Base-by-base conservation (phyloP, 2,113 vertebrate genomes). In the Perognathus longimembris region DNA sequence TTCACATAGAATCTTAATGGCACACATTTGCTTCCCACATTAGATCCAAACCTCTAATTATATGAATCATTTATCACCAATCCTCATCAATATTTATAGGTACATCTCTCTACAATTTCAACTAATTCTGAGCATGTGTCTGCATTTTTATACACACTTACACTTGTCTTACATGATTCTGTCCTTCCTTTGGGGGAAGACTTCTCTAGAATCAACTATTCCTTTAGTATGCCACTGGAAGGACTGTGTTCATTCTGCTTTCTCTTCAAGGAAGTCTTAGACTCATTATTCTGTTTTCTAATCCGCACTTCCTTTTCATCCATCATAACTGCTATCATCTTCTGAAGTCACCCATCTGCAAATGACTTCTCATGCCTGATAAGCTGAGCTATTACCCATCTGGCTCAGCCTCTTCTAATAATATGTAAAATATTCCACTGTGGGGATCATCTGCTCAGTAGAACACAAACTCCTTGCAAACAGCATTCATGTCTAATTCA, bases 251-350 rank as follows among this genome's bases (percentile, higher is more conserved):
- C 69, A 73, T 66, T 64, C n/a, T 54, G 0, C 59, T 73, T 93
- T 81, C 75, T 90, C 28, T 38, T 21, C 12, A 18, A 76, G 4
- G 18, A 45, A 66, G 28, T 18, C 8, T 38, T 50, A 84, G 34
- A 7, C 38, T n/a, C 18, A 7, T 38, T 22, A 89, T 34, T 91
- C 50, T 64, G 36, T 76, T 93, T 94, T 93, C 40, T 92, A 61
- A 79, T 63, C 34, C 4, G 40, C 32, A 42, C 38, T 84, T 88
- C 6, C 14, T 38, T 6, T 45, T 66, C 36, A 75, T 17, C 22
- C 18, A 85, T 40, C 6, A 85, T 30, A 92, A 70, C 36, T 82
- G 28, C 30, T 30, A 71, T 18, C 34, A 54, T 26, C 11, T 54
- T 21, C 20, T 75, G 22, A 66, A 83, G 70, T 69, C 42, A 76